A percentile compares a stretch with the other conserved stretches of the same genome.
Evolutionary conservation across 2,797 vertebrate species (phyloP).

Genomic region (Lacerta agilis): DNA sequence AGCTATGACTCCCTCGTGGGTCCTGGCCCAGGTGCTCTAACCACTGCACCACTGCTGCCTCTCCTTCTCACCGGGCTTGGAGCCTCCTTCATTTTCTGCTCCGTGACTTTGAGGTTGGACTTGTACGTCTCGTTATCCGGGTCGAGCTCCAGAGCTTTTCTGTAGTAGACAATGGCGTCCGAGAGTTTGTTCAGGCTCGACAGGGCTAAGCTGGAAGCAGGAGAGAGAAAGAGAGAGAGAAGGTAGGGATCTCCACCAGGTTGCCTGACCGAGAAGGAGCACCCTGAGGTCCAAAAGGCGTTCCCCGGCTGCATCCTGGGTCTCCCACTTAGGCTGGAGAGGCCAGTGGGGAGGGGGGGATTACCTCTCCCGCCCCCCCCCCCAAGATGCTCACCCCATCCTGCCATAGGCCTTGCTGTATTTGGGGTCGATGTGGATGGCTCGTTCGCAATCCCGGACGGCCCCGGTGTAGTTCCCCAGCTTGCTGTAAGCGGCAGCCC

Average conservation of each 20-base stretch:
- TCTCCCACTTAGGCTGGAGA: no score
- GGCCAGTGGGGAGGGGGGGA: no score
- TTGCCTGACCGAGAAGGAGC: no score
- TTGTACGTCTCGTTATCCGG: constrained; percentile 95
- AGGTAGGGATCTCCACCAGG: no score
- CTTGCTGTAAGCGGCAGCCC: constrained; percentile 95
- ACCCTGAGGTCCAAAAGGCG: no score
- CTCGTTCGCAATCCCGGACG: constrained; percentile 92
- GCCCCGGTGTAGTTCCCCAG: constrained; percentile 93
- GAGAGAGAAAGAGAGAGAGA: neutral
- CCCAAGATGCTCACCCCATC: constrained; percentile 86
- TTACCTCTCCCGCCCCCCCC: no score
- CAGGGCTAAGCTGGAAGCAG: constrained; percentile 85
- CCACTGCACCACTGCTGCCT: neutral
- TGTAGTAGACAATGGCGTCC: constrained; percentile 90
- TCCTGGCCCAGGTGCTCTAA: no score
- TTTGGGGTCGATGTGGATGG: constrained; percentile 91
- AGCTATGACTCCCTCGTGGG: no score
- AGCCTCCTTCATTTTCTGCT: constrained; percentile 91
- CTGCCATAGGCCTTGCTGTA: constrained; percentile 98
- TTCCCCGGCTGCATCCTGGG: neutral
- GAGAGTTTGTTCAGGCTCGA: constrained; percentile 93
- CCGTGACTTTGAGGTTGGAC: constrained; percentile 92
- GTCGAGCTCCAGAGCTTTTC: constrained; percentile 93
- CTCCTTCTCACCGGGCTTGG: constrained; percentile 85